A percentile compares a stretch with the other conserved stretches of the same genome.
Conservation (phyloP, 2,113 vertebrate species). For the Aspidoscelis tigris region DNA sequence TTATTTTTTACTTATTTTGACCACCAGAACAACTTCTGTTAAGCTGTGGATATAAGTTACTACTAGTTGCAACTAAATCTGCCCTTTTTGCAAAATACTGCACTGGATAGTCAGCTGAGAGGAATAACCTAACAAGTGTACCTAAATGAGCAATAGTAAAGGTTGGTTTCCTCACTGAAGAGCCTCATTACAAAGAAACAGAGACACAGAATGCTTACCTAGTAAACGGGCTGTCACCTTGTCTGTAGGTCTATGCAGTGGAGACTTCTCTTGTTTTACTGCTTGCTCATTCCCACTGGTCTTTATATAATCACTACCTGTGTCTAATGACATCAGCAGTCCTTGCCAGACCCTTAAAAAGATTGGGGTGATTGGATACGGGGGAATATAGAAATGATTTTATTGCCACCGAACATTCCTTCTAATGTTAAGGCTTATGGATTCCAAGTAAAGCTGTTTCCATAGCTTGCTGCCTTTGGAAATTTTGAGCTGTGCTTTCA, state of each 20-base stretch:
- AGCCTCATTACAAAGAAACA: rapidly evolving
- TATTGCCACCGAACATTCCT: background rate
- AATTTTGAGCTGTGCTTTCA: background rate
- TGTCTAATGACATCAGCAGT: background rate
- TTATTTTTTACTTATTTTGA: too few species aligned
- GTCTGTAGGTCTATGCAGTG: background rate
- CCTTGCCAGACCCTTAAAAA: background rate
- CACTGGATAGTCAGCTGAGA: too few species aligned
- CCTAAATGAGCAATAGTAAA: too few species aligned
- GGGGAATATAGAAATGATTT: slow-evolving; percentile 25
- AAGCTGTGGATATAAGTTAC: too few species aligned
- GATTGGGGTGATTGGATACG: background rate
- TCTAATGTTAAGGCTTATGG: slow-evolving; percentile 23
- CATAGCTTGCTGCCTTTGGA: background rate
- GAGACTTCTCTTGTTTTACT: background rate
- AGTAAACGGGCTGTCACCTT: rapidly evolving
- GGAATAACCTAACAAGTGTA: too few species aligned
- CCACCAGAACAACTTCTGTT: too few species aligned
- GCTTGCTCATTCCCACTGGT: background rate
- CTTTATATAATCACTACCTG: slow-evolving; percentile 8
- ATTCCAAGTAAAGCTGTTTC: slow-evolving; percentile 41
- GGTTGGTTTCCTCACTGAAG: background rate
- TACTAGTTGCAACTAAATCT: too few species aligned
- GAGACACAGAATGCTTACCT: slow-evolving; percentile 32
- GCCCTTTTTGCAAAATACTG: too few species aligned